Base-by-base conservation (phyloP, 2,113 vertebrate genomes). In the Amia ocellicauda region DNA sequence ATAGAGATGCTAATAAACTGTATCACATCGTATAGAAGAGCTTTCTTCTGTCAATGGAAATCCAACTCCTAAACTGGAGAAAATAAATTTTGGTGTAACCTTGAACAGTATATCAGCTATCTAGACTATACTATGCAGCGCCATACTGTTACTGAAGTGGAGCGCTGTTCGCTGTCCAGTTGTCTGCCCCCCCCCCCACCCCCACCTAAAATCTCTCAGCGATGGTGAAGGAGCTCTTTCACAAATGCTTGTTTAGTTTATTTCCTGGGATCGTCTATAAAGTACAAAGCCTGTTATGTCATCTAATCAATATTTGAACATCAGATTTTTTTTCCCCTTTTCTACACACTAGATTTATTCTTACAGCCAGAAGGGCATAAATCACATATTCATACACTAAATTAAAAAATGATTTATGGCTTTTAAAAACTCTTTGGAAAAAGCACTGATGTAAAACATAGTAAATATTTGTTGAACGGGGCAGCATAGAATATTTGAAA, bases 371-470 rank as follows among this genome's bases (percentile, higher is more conserved):
- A 60, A 76, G 69, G 71, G 79, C 80, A 88, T 89, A 87, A 90
- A 88, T 90, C 86, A 90, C 68, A 88, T 87, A 86, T 86, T 89
- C 84, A 88, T 86, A 85, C 69, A 75, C 83, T 85, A 88, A 87
- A 89, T 90, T 89, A 86, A 88, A 87, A 54, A 57, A 53, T 82
- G 87, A 90, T 86, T 85, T 80, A 88, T 88, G 78, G 78, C 55
- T 70, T 71, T 53, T 75, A 60, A 68, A 59, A 36, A 70, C 73
- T 67, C 75, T 27, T 69, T 74, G 61, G 67, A 71, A 82, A 81
- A 71, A 59, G 64, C 69, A 52, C 45, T 53, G 67, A 67, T 70
- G 62, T 78, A 72, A 78, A 68, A 72, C n/a, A 60, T 36, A 71
- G 43, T 67, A 77, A 79, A 86, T 73, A 81, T 77, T 78, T 78